A percentile compares a stretch with the other conserved stretches of the same genome.
Evolutionary conservation across 1,140 invertebrate genomes (phyloP).

Genomic region (Macrotrachela quadricornifera): DNA sequence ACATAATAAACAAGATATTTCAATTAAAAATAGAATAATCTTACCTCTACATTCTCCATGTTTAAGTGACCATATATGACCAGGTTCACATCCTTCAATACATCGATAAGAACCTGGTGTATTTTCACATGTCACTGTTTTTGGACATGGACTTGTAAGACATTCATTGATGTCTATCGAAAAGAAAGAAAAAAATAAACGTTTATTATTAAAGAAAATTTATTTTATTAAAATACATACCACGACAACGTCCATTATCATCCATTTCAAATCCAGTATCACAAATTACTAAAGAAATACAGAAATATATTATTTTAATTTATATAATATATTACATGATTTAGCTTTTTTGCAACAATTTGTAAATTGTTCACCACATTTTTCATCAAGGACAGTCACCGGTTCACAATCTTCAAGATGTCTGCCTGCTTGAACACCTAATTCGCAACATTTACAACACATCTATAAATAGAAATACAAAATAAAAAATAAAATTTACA

Average conservation of each 20-base stretch:
- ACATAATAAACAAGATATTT: not conserved
- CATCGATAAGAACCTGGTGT: constrained; percentile 7
- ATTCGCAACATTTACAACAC: constrained; percentile 25
- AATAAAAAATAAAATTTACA: not conserved
- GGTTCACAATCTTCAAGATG: constrained; percentile 11
- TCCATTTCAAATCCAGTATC: too few relatives aligned
- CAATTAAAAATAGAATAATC: too few relatives aligned
- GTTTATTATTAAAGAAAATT: not conserved
- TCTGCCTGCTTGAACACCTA: constrained; percentile 14
- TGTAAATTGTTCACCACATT: constrained; percentile 18
- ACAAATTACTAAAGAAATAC: too few relatives aligned
- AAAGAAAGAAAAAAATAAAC: not conserved
- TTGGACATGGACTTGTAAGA: not conserved
- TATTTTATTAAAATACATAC: constrained; percentile 1
- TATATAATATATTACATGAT: too few relatives aligned
- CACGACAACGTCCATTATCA: not conserved
- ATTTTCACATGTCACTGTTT: constrained; percentile 6
- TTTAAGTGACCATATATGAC: not conserved
- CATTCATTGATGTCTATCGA: constrained; percentile 9
- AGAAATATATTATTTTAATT: too few relatives aligned
- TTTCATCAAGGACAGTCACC: constrained; percentile 14
- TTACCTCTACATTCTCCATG: not conserved
- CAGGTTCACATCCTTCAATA: constrained; percentile 1
- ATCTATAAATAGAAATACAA: constrained; percentile 13
- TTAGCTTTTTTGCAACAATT: constrained; percentile 17